Base-by-base conservation (phyloP, 2,113 vertebrate species). In the Sialia sialis region DNA sequence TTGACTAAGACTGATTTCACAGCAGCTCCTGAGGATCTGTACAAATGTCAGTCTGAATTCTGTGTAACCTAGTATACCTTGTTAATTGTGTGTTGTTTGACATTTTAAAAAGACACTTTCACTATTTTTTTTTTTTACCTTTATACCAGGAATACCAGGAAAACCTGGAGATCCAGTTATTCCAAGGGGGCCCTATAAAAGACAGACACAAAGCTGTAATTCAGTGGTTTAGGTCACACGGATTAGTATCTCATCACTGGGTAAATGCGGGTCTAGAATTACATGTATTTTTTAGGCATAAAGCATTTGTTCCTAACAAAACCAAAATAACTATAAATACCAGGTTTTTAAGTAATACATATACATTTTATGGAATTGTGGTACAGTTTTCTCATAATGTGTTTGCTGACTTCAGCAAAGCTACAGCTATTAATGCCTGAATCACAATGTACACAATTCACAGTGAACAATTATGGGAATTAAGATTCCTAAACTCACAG, bases 71-170 rank as follows among this genome's bases (percentile, higher is more conserved):
- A 34, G 43, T 7, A n/a, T 2, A 10, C 3, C 8, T n/a, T 75
- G 62, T 83, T 18, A 72, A 38, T 27, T 52, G 9, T 41, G 12
- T 36, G 21, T 13, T 64, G 16, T 81, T 44, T 59, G 11, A 60
- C 8, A 44, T 52, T 56, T 20, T 30, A 8, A 58, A 90, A 95
- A 30, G 1, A 27, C 8, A 54, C 2, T 63, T 63, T 67, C 23
- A n/a, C n/a, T n/a, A 11, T 43, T 49, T 62, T 13, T 8, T 32
- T 56, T 67, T 96, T 96, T 97, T 97, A 98, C 99, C 98, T 99
- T 99, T 96, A 98, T 94, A 79, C 99, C 99, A 94, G 99, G 99
- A 70, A 92, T 86, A 96, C 99, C 99, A 81, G 99, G 99, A 97
- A 99, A 99, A 68, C 99, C 99, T 63, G 99, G 39, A 14, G 99